Percentiles rank a stretch among this genome's conserved stretches.
phyloP scores from a whole-genome alignment of 2,888 invertebrate species.

The Microctonus aethiopoides region DNA sequence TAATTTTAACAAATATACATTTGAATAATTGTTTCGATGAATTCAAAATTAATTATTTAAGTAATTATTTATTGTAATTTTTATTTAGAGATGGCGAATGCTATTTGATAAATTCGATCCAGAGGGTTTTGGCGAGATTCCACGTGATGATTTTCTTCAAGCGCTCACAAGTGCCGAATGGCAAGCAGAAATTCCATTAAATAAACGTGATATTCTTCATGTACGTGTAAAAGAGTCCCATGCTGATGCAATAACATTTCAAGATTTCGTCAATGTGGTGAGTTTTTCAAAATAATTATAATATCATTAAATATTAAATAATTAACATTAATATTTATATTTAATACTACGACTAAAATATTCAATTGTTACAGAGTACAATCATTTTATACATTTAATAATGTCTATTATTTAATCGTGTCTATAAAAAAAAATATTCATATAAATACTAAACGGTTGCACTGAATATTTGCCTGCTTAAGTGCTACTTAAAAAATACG shows the following conservation, averaged over 20 bases:
- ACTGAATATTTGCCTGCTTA: not conserved
- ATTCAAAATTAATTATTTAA: too few relatives aligned
- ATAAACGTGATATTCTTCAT: constrained; percentile 76
- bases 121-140: constrained; percentile 93
- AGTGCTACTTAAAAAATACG: not conserved
- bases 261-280: constrained; percentile 95
- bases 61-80: constrained; percentile 19
- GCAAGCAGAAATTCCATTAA: constrained; percentile 78
- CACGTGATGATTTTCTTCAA: constrained; percentile 83
- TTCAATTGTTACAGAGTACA: too few relatives aligned
- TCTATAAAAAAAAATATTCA: too few relatives aligned
- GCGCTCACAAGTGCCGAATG: constrained; percentile 84
- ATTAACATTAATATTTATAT: too few relatives aligned
- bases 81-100: constrained; percentile 84
- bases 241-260: constrained; percentile 84
- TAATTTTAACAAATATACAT: too few relatives aligned
- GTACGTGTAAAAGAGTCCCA: constrained; percentile 57
- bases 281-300: constrained; percentile 67
- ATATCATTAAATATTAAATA: not conserved
- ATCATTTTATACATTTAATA: too few relatives aligned
- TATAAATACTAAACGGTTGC: not conserved
- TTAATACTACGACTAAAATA: too few relatives aligned
- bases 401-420: too few relatives aligned
- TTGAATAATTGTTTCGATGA: too few relatives aligned
- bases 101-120: constrained; percentile 92